phyloP scores from a whole-genome alignment of 2,888 invertebrate species.

The Coenonympha arcania region DNA sequence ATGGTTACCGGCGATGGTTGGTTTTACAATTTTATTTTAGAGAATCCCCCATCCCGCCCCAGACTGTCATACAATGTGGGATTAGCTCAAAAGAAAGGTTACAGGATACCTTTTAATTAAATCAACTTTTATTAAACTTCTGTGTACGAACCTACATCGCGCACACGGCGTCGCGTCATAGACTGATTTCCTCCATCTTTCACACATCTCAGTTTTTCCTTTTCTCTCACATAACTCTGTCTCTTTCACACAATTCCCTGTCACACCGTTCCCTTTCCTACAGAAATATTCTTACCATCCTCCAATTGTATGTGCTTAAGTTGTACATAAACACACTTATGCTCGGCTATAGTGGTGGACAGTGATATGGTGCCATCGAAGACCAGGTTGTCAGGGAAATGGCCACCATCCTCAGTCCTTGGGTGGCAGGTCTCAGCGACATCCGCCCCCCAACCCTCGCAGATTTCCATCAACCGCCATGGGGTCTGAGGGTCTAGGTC shows the following conservation, averaged over 20 bases:
- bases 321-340: slow-evolving; percentile 51
- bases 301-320: slow-evolving; percentile 54
- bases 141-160: too few species aligned
- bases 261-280: too few species aligned
- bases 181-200: too few species aligned
- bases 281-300: slow-evolving; percentile 40
- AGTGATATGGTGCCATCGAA: slow-evolving; percentile 50
- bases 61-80: neutral
- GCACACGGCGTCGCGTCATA: too few species aligned
- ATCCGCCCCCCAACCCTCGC: slow-evolving; percentile 61
- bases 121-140: too few species aligned
- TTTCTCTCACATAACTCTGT: too few species aligned
- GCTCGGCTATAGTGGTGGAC: slow-evolving; percentile 38
- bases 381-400: slow-evolving; percentile 47
- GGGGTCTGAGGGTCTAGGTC: slow-evolving; percentile 45
- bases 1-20: too few species aligned
- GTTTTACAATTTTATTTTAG: too few species aligned
- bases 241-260: too few species aligned
- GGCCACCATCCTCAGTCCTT: slow-evolving; percentile 35
- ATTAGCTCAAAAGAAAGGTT: neutral
- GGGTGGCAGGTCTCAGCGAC: slow-evolving; percentile 49
- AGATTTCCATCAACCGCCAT: slow-evolving; percentile 61
- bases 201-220: too few species aligned
- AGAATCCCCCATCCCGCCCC: too few species aligned
- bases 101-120: too few species aligned